Percentiles rank a stretch among this genome's conserved stretches.
Evolutionary conservation across 2,113 vertebrate species (phyloP).

Genomic region (Campylomormyrus numenius): DNA sequence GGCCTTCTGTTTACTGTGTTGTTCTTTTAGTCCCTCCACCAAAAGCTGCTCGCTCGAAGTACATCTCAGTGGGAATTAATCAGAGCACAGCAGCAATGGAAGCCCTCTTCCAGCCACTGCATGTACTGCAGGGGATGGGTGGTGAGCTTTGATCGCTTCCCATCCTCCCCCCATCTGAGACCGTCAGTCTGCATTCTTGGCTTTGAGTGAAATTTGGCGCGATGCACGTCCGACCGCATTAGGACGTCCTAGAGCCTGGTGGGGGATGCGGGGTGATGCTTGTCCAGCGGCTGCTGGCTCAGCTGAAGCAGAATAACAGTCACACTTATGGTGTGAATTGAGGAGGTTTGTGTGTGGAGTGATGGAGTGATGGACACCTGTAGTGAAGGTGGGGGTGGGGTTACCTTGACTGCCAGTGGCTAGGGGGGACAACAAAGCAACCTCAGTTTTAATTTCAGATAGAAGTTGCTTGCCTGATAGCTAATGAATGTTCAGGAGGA

Average conservation of each 20-base stretch:
- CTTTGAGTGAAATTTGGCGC: background rate
- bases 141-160: background rate
- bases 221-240: background rate
- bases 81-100: background rate
- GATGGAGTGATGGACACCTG: background rate
- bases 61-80: background rate
- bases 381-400: background rate
- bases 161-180: background rate
- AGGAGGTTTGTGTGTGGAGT: background rate
- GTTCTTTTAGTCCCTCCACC: background rate
- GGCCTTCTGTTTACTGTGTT: background rate
- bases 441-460: background rate
- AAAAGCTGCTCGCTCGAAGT: background rate
- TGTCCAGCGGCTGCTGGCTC: background rate
- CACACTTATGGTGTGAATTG: background rate
- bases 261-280: background rate
- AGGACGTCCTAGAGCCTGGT: background rate
- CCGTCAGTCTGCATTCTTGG: background rate
- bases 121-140: background rate
- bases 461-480: background rate
- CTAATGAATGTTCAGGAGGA: background rate
- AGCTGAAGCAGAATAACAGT: background rate
- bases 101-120: background rate
- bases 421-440: background rate
- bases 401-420: background rate